Evolutionary conservation across 2,888 invertebrate species (phyloP), one percentile per base, ranked within the genome.

Genomic region (Ditula angustiorana): DNA sequence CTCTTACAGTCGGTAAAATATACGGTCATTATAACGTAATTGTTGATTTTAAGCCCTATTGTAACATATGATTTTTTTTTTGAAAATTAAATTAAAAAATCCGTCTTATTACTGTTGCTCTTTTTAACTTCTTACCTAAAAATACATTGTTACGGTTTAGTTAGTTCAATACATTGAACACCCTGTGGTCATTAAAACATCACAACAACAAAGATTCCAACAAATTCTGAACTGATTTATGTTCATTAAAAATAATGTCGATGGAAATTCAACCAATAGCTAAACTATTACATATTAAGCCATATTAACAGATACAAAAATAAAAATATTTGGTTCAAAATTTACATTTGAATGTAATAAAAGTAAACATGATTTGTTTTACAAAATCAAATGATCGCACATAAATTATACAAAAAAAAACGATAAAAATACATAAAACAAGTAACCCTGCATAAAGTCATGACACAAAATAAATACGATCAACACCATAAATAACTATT

Each of bases 401-500:
- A 47, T 26, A 24, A 30, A 60, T 44, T 49, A 26, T 60, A n/a
- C n/a, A 47, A 53, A 44, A 44, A 61, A 55, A 66, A 70, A 66
- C 61, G 61, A 66, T 30, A 56, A 62, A 56, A 67, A 67, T 63
- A 59, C 59, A 60, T 28, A 21, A 64, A 52, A 58, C 63, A 64
- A 58, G 30, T 61, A 50, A 70, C 66, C 70, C 69, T 68, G 67
- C 49, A 66, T 58, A 65, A 64, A 69, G 52, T 26, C 59, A 69
- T 72, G 67, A 69, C 56, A 64, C 68, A 53, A 68, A 70, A 68
- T 68, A 71, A 71, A 62, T 62, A 58, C 16, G 16, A 44, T 58
- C 68, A 68, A 71, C 62, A 69, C 68, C 69, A 70, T 71, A 75
- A 74, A 77, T 72, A 64, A 53, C 62, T 75, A 62, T 53, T 53